A percentile compares a stretch with the other conserved stretches of the same genome.
Conservation (phyloP, 2,888 invertebrate species). For the Zelleria hepariella region DNA sequence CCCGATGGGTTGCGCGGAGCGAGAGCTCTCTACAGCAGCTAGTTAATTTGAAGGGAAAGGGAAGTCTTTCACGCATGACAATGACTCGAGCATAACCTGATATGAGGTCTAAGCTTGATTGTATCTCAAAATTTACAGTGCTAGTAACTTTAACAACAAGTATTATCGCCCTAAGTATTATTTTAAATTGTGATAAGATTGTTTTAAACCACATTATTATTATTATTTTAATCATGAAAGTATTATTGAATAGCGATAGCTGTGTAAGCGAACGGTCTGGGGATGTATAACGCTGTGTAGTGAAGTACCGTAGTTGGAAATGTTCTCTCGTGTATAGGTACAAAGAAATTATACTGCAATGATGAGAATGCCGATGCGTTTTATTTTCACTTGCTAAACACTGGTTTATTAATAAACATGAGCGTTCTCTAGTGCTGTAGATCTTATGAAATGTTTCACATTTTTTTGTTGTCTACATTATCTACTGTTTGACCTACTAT, state of each 20-base stretch:
- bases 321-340: constrained; percentile 58
- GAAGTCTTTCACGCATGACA: not conserved
- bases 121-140: constrained; percentile 15
- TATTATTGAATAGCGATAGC: constrained; percentile 60
- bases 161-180: constrained; percentile 67
- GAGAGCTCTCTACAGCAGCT: not conserved
- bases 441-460: no score
- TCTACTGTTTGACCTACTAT: no score
- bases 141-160: constrained; percentile 30
- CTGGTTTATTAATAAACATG: not conserved
- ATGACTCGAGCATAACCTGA: not conserved
- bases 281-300: constrained; percentile 61
- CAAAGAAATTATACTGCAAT: constrained; percentile 67
- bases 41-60: not conserved
- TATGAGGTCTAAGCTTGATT: not conserved
- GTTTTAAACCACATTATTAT: constrained; percentile 25
- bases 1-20: no score
- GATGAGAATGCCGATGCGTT: constrained; percentile 33
- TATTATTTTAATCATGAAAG: constrained; percentile 57
- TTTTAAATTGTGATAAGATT: constrained; percentile 65
- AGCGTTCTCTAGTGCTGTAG: not conserved
- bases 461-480: no score
- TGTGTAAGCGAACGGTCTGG: constrained; percentile 50
- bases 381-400: constrained; percentile 17
- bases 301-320: constrained; percentile 49